Evolutionary conservation across 2,113 vertebrate genomes (phyloP).

Genomic region (Phocoena sinus): DNA sequence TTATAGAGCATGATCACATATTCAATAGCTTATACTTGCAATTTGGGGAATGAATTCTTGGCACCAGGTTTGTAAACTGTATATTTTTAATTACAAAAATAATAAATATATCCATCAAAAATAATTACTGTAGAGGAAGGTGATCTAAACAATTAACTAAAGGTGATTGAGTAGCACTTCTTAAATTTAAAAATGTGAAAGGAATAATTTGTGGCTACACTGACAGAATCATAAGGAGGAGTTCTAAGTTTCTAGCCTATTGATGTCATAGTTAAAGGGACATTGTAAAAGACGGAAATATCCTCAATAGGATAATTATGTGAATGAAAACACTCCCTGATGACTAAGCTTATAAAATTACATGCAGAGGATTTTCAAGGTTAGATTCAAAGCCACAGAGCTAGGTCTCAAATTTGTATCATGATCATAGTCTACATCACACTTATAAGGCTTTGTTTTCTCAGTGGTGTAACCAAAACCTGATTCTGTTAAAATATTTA

Average conservation of each 20-base stretch:
- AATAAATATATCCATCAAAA: conserved; percentile 46
- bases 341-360: conserved; percentile 41
- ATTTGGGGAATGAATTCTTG: conserved; percentile 19
- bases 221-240: conserved; percentile 15
- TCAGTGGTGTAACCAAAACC: not conserved
- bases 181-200: conserved; percentile 42
- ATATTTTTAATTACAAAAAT: conserved; percentile 6
- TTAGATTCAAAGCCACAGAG: conserved; percentile 2
- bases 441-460: not conserved
- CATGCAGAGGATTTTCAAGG: conserved; percentile 8
- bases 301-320: conserved; percentile 38
- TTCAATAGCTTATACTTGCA: not conserved
- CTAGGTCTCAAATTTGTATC: not conserved
- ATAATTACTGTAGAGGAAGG: conserved; percentile 41
- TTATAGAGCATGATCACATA: not conserved
- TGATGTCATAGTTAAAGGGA: conserved; percentile 48
- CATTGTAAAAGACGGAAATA: not conserved
- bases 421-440: not conserved
- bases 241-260: not conserved
- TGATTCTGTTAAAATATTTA: not conserved
- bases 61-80: conserved; percentile 5
- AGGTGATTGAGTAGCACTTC: conserved; percentile 48
- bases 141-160: conserved; percentile 59
- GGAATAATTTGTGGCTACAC: conserved; percentile 11
- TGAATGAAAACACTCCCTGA: conserved; percentile 45